Evolutionary conservation across 1,140 invertebrate genomes (phyloP).

Genomic region (Drosophila tropicalis): DNA sequence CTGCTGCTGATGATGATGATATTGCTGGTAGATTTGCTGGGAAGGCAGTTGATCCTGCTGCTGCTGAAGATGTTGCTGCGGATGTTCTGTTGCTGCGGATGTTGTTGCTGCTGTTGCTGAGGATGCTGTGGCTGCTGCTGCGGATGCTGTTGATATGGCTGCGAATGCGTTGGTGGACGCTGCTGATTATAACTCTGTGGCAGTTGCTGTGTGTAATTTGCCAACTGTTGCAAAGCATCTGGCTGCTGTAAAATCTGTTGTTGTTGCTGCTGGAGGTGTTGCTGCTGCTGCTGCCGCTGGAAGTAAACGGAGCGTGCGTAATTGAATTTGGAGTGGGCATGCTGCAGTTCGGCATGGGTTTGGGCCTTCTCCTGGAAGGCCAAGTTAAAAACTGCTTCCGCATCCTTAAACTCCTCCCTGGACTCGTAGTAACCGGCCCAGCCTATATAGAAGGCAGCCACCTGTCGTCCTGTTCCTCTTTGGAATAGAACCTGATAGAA

Average conservation of each 20-base stretch:
- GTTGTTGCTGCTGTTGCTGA: conserved; percentile 25
- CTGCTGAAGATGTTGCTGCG: conserved; percentile 24
- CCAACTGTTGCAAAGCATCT: conserved; percentile 61
- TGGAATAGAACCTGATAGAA: conserved; percentile 90
- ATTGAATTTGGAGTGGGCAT: conserved; percentile 88
- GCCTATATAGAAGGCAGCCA: conserved; percentile 90
- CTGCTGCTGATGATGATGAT: conserved; percentile 29
- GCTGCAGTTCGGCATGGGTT: conserved; percentile 88
- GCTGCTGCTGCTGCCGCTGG: conserved; percentile 74
- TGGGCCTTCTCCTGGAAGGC: conserved; percentile 88
- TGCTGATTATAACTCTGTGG: conserved; percentile 35
- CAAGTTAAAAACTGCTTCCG: conserved; percentile 89
- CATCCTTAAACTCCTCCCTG: conserved; percentile 89
- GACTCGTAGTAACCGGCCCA: conserved; percentile 92
- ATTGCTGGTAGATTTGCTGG: conserved; percentile 25
- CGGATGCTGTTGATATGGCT: conserved; percentile 49
- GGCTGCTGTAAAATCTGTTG: conserved; percentile 44
- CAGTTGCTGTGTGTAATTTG: conserved; percentile 62
- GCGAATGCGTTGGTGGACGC: conserved; percentile 32
- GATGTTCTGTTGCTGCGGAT: conserved; percentile 22
- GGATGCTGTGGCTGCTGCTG: conserved; percentile 25
- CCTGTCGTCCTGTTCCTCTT: conserved; percentile 89
- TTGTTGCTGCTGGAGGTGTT: conserved; percentile 29
- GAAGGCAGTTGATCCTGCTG: conserved; percentile 17
- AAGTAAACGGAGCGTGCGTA: conserved; percentile 85